A percentile compares a stretch with the other conserved stretches of the same genome.
These are phyloP conservation scores for Fistularia tabacaria DNA, from an alignment of 2,797 vertebrate species.

Conservation along the genomic window DNA sequence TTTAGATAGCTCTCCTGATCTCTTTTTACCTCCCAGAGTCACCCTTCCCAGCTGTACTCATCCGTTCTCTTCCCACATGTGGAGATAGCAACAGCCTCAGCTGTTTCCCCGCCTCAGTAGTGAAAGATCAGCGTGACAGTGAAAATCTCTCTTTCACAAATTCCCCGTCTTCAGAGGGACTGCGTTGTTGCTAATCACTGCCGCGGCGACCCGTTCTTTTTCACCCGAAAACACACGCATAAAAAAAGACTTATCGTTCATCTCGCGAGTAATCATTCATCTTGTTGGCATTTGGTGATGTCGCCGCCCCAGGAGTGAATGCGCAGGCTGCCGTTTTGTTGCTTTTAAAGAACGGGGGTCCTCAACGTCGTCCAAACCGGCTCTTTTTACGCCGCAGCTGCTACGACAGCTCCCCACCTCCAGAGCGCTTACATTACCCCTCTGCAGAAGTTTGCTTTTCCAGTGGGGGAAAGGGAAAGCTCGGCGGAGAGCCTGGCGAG, in stretches of 20 bases:
- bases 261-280: slow-evolving; percentile 23
- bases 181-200: slow-evolving; percentile 4
- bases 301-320: slow-evolving; percentile 17
- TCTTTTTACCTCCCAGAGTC: slow-evolving; percentile 32
- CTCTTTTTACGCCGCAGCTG: slow-evolving; percentile 60
- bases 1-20: slow-evolving; percentile 57
- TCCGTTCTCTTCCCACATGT: slow-evolving; percentile 22
- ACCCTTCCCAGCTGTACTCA: slow-evolving; percentile 30
- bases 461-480: slow-evolving; percentile 6
- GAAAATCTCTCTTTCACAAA: slow-evolving; percentile 9
- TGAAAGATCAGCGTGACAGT: slow-evolving; percentile 19
- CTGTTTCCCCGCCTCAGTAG: slow-evolving; percentile 30
- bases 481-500: slow-evolving; percentile 13
- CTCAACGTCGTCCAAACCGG: slow-evolving; percentile 34
- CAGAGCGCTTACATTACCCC: slow-evolving; percentile 33
- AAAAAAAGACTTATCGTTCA: slow-evolving; percentile 19
- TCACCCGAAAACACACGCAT: slow-evolving; percentile 18
- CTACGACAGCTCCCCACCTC: slow-evolving; percentile 43
- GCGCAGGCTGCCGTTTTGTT: slow-evolving; percentile 9
- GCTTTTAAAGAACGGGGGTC: slow-evolving; percentile 25
- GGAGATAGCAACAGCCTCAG: slow-evolving; percentile 36
- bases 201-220: slow-evolving; percentile 15
- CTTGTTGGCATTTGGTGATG: slow-evolving; percentile 20
- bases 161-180: slow-evolving; percentile 4
- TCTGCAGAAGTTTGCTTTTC: slow-evolving; percentile 31